Evolutionary conservation across 2,113 vertebrate species (phyloP).

Genomic region (Ceyx margarethae): DNA sequence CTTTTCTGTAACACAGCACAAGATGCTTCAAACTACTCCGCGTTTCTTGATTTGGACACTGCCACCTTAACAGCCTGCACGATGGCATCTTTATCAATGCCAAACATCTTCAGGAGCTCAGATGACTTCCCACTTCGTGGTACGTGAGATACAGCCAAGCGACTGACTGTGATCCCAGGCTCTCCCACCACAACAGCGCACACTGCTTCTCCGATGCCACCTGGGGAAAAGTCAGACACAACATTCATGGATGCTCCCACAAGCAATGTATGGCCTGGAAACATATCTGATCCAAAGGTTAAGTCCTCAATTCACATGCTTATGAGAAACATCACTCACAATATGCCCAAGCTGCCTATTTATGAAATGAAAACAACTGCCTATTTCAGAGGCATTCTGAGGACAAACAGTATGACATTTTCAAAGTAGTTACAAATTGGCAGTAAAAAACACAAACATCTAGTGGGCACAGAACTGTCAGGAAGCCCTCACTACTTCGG

Average conservation of each 20-base stretch:
- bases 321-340: not conserved
- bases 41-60: slow-evolving; percentile 82
- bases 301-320: not conserved
- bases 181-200: slow-evolving; percentile 81
- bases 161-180: slow-evolving; percentile 79
- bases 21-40: slow-evolving; percentile 72
- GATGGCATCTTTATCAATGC: slow-evolving; percentile 90
- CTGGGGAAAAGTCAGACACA: slow-evolving; percentile 25
- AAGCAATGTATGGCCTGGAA: accelerated
- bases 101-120: slow-evolving; percentile 90
- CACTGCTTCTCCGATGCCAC: slow-evolving; percentile 90
- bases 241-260: accelerated
- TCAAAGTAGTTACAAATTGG: not conserved
- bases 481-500: not conserved
- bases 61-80: slow-evolving; percentile 82
- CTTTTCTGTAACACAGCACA: not conserved
- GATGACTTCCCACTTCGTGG: slow-evolving; percentile 87
- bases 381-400: not conserved
- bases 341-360: not conserved
- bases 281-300: not conserved
- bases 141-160: slow-evolving; percentile 85
- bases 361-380: not conserved
- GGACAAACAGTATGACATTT: not conserved
- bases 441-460: not conserved
- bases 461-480: not conserved